Percentiles rank a stretch among this genome's conserved stretches.
These are phyloP conservation scores for Pyrocoelia pectoralis DNA, from an alignment of 2,888 invertebrate species.

Conservation along the genomic window DNA sequence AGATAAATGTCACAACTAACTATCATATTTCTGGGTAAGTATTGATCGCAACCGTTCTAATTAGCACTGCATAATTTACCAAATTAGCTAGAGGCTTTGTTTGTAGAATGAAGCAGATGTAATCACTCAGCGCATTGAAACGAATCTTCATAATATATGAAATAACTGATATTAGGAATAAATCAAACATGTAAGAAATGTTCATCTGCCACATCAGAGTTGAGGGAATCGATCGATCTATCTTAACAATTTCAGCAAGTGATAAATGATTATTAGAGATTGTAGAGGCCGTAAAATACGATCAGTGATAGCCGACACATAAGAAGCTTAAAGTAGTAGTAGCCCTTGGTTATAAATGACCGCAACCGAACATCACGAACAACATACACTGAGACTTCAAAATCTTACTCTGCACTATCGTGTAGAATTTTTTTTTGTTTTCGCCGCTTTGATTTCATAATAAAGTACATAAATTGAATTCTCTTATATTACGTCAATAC, in stretches of 20 bases:
- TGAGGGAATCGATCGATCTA: slow-evolving; percentile 55
- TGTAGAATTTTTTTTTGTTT: not conserved
- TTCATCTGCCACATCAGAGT: slow-evolving; percentile 51
- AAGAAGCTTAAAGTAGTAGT: slow-evolving; percentile 38
- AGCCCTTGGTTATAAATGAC: slow-evolving; percentile 37
- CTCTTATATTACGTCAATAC: slow-evolving; percentile 1
- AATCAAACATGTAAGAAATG: slow-evolving; percentile 46
- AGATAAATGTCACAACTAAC: not conserved
- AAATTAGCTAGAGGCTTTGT: not conserved
- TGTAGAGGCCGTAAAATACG: slow-evolving; percentile 46
- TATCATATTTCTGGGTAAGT: not conserved
- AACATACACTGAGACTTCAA: slow-evolving; percentile 15
- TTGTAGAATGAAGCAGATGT: not conserved
- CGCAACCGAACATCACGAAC: slow-evolving; percentile 22
- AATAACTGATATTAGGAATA: slow-evolving; percentile 15
- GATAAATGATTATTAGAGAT: slow-evolving; percentile 55
- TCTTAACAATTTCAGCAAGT: slow-evolving; percentile 50
- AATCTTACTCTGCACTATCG: not conserved
- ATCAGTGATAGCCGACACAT: slow-evolving; percentile 39
- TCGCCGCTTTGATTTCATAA: not conserved
- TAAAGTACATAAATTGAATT: not conserved
- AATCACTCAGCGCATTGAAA: too few species aligned
- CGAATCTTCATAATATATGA: not conserved
- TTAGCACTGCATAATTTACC: not conserved
- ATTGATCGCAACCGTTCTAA: not conserved